Base-by-base conservation (phyloP, 2,797 vertebrate species). In the Xenopus petersii region DNA sequence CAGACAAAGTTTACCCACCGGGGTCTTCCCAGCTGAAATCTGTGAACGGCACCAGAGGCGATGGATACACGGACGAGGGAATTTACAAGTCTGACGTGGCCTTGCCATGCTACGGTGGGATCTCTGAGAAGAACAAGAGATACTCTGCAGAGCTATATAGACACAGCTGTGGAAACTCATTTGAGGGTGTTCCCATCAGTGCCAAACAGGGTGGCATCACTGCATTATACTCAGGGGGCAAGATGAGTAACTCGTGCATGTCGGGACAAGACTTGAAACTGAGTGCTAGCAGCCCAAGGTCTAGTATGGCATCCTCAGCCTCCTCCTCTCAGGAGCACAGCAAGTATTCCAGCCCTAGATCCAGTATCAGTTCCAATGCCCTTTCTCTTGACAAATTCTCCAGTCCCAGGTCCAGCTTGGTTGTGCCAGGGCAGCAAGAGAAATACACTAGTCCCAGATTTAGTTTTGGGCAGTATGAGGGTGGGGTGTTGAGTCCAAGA, bases 21-120 rank as follows among this genome's bases (percentile, higher is more conserved):
- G 89, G 92, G 79, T 88, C 88, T 66, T 16, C 54, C 16, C 88
- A 89, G 12, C 88, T 89, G 85, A 91, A 93, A 63, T 84, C 88
- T 0, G 87, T 90, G 7, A 90, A 80, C 78, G 92, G 91, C 76
- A 84, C 54, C 83, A 86, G 90, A 80, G 26, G 54, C n/a, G 66
- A 59, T 6, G 68, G 55, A 16, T 70, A 30, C n/a, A 13, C 69
- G 90, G 88, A 73, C 75, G 71, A 1, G 91, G 92, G 76, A 89
- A 91, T 47, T 83, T 88, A 82, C 86, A 92, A 91, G 81, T 94
- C 94, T 63, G 94, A 96, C 74, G 93, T 96, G 87, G 94, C 94
- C 51, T 74, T 95, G 85, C 95, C 95, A 65, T 96, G 95, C 82
- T 95, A 95, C 88, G 89, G 89, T 36, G 93, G 93, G 69, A 81